Evolutionary conservation across 2,797 vertebrate species (phyloP).

Genomic region (Falco naumanni): DNA sequence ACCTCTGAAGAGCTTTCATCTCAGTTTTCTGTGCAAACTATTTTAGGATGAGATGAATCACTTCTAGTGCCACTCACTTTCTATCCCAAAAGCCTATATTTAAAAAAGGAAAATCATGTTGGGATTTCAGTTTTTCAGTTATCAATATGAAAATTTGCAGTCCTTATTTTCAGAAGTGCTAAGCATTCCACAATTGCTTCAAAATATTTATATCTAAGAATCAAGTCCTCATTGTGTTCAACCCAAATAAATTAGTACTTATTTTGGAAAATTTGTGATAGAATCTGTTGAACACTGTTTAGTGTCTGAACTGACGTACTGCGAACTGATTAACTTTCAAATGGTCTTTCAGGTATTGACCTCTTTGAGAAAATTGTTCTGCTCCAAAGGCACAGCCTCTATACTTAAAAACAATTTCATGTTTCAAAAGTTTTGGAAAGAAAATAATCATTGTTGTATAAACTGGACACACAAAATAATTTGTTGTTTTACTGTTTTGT

Average conservation of each 20-base stretch:
- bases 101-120: neutral
- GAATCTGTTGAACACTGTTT: neutral
- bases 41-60: neutral
- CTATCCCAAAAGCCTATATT: neutral
- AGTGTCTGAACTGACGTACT: neutral
- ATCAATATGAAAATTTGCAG: neutral
- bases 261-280: neutral
- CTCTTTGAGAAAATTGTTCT: neutral
- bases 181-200: neutral
- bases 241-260: neutral
- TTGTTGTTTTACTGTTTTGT: neutral
- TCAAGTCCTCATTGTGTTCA: neutral
- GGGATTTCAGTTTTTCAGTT: neutral
- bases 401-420: neutral
- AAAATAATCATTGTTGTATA: neutral
- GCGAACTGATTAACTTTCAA: neutral
- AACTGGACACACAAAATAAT: neutral
- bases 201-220: neutral
- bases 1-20: neutral
- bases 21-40: neutral
- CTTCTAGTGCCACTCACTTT: neutral
- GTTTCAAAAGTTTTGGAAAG: conserved; percentile 15
- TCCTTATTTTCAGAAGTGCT: neutral
- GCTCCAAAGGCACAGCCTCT: neutral
- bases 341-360: neutral